phyloP scores from a whole-genome alignment of 2,113 vertebrate species.

The Circaetus cinerascens region DNA sequence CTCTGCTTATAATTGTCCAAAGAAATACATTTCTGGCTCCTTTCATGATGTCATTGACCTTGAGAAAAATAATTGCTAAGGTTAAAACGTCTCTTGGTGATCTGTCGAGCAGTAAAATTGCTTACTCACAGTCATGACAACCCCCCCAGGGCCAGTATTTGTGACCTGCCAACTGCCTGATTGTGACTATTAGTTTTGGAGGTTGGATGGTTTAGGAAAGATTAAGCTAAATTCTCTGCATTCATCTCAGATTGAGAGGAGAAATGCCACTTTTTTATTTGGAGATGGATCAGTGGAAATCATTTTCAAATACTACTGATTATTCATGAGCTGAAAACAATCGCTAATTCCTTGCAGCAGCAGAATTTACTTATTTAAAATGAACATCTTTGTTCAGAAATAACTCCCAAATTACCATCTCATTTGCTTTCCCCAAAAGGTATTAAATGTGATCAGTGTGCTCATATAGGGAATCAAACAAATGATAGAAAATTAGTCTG shows the following conservation, averaged over 20 bases:
- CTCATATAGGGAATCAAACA: not conserved
- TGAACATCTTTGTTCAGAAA: not conserved
- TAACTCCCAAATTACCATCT: not conserved
- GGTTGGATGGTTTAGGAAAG: not conserved
- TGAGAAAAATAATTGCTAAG: slow-evolving; percentile 12
- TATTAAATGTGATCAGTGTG: not conserved
- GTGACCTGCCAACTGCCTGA: not conserved
- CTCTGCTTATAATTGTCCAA: slow-evolving; percentile 4
- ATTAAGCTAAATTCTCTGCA: not conserved
- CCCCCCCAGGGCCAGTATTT: not conserved
- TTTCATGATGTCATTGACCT: not conserved
- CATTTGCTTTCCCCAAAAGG: not conserved
- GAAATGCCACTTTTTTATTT: not conserved
- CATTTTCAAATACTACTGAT: not conserved
- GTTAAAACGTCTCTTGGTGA: not conserved
- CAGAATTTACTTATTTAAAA: not conserved
- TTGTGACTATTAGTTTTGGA: not conserved
- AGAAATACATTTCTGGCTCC: not conserved
- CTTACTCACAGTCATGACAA: not conserved
- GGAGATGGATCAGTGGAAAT: not conserved
- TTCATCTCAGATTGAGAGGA: not conserved
- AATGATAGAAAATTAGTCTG: not conserved
- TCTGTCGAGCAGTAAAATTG: not conserved
- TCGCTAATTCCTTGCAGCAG: not conserved
- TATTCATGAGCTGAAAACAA: not conserved